These are phyloP conservation scores for Cosmorhoe ocellata DNA, from an alignment of 2,888 invertebrate genomes.

Conservation along the genomic window DNA sequence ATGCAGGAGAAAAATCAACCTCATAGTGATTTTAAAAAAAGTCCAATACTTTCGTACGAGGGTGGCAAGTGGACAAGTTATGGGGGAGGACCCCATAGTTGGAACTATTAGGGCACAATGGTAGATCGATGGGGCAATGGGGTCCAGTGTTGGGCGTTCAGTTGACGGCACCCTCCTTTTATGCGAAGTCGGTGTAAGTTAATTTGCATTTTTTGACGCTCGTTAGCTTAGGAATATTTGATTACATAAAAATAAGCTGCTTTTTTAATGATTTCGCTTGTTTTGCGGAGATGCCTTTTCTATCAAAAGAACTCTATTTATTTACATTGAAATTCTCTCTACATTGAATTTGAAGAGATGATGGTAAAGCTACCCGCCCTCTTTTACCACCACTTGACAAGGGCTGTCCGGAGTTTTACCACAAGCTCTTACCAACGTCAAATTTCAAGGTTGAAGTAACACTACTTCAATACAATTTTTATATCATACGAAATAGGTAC, in stretches of 20 bases:
- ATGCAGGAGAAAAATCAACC: conserved; percentile 10
- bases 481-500: too few species aligned
- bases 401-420: too few species aligned
- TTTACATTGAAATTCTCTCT: too few species aligned
- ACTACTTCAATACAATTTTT: too few species aligned
- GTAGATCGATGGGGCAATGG: conserved; percentile 48
- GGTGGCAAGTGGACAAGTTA: conserved; percentile 56
- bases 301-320: too few species aligned
- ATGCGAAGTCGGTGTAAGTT: conserved; percentile 51
- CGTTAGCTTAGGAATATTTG: conserved; percentile 29
- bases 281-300: too few species aligned
- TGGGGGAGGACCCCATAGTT: conserved; percentile 55
- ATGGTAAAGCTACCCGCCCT: too few species aligned
- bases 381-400: too few species aligned
- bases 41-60: conserved; percentile 35
- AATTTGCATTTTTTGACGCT: conserved; percentile 68
- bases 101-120: conserved; percentile 67
- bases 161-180: conserved; percentile 43
- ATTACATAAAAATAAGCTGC: conserved; percentile 9
- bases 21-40: conserved; percentile 35
- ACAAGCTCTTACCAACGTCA: too few species aligned
- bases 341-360: too few species aligned
- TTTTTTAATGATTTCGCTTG: neutral
- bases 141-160: conserved; percentile 53
- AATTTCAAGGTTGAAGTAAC: too few species aligned